Percentiles rank a stretch among this genome's conserved stretches.
Conservation (phyloP, 2,888 invertebrate genomes). For the Cataglyphis albicans region DNA sequence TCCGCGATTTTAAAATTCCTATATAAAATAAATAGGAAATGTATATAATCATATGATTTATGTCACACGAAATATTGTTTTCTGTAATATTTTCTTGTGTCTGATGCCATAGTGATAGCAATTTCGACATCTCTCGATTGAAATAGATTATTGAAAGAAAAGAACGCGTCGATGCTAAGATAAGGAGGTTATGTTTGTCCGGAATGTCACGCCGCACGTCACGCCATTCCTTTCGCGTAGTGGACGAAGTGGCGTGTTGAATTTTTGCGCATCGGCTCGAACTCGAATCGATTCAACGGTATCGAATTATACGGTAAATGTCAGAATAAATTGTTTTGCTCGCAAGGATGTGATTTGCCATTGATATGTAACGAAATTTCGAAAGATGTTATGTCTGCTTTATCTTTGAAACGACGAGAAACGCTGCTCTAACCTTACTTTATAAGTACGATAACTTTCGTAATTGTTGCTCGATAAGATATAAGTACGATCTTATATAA, state of each 20-base stretch:
- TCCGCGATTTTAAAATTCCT: neutral
- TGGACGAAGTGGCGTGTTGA: slow-evolving; percentile 59
- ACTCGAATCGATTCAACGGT: slow-evolving; percentile 6
- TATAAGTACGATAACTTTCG: slow-evolving; percentile 27
- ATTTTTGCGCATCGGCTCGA: slow-evolving; percentile 38
- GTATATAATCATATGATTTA: neutral
- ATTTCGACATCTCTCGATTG: neutral
- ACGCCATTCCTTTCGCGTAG: neutral
- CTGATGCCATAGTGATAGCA: neutral
- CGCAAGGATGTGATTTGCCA: neutral
- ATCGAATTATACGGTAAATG: slow-evolving; percentile 68
- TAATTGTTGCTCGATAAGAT: slow-evolving; percentile 5
- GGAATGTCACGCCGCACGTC: neutral
- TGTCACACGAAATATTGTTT: neutral
- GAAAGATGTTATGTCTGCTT: slow-evolving; percentile 43
- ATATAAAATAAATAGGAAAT: neutral
- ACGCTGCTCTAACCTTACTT: slow-evolving; percentile 72
- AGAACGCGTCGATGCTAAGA: neutral
- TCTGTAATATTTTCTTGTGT: neutral
- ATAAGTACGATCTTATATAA: slow-evolving; percentile 45
- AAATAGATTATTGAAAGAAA: too few relatives aligned
- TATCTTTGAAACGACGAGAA: slow-evolving; percentile 19
- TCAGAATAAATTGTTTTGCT: neutral
- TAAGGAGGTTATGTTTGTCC: neutral
- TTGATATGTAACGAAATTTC: neutral